Base-by-base conservation (phyloP, 2,113 vertebrate genomes). In the Poecile atricapillus region DNA sequence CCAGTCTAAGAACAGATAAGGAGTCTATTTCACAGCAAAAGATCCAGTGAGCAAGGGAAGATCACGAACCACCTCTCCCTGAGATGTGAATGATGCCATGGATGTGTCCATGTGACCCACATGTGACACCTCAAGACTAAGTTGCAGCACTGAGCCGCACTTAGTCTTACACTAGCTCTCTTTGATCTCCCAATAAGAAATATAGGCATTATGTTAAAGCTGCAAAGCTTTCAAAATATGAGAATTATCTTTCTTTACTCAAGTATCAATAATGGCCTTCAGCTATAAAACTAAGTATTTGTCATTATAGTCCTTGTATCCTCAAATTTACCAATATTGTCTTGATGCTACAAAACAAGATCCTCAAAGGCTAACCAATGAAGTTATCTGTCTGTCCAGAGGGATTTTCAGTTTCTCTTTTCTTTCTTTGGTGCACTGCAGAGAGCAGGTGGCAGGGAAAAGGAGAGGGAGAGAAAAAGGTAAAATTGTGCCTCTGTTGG, bases 81-180 rank as follows among this genome's bases (percentile, higher is more conserved):
- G 7, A 83, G 33, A 59, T 6, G 8, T 11, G 30, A 83, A 56
- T 1, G 0, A 84, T 10, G 15, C 0, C 0, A 68, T 1, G 53
- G 16, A 52, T 16, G 6, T 2, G 13, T 11, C 24, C 44, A 5
- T 13, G 31, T 7, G 33, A 92, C 41, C 13, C 47, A 76, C 23
- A 10, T 2, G 3, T 17, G 24, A 63, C 21, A 64, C 9, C 30
- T 79, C 25, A 68, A 89, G 13, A 86, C 16, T 31, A 47, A 69
- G 28, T 1, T 60, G 43, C 25, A 86, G 31, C 39, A 75, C 1
- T 52, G 35, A 4, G 2, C 24, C 6, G 68, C n/a, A n/a, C n/a
- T n/a, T n/a, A n/a, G n/a, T n/a, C n/a, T 81, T 75, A 82, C 15
- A 41, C 2, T 7, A 17, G 21, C 9, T 69, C n/a, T 12, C 13